Percentiles rank a stretch among this genome's conserved stretches.
Conservation (phyloP, 2,113 vertebrate species). For the Chionomys nivalis region DNA sequence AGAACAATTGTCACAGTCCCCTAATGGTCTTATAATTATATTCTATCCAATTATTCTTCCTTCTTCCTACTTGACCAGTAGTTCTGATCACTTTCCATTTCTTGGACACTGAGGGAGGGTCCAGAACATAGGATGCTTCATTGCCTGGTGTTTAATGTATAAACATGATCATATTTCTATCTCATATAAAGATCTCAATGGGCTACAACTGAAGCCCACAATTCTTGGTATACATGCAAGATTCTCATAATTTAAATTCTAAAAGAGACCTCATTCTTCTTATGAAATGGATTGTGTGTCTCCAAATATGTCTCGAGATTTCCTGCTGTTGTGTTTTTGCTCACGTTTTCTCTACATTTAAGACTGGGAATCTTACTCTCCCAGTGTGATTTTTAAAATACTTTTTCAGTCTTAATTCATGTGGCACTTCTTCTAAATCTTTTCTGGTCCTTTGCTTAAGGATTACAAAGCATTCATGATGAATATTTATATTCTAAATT, state of each 20-base stretch:
- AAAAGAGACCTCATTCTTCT: background rate
- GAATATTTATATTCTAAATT: background rate
- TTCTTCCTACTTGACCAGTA: background rate
- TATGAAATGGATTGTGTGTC: background rate
- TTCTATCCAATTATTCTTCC: background rate
- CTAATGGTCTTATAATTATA: background rate
- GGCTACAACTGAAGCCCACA: background rate
- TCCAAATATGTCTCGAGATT: background rate
- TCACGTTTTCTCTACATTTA: background rate
- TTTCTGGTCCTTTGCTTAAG: background rate
- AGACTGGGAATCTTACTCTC: background rate
- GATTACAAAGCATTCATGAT: background rate
- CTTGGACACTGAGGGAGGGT: background rate
- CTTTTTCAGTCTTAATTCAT: background rate
- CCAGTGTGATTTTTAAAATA: background rate
- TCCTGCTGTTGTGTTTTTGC: background rate
- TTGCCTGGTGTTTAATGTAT: background rate
- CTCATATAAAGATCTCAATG: background rate
- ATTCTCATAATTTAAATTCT: background rate
- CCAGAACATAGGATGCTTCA: background rate
- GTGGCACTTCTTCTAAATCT: background rate
- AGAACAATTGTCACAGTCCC: background rate
- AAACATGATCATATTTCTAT: background rate
- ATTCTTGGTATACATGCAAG: background rate
- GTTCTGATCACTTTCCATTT: background rate